Percentiles rank a stretch among this genome's conserved stretches.
Conservation (phyloP, 2,888 invertebrate genomes). For the Ellobium chinense region DNA sequence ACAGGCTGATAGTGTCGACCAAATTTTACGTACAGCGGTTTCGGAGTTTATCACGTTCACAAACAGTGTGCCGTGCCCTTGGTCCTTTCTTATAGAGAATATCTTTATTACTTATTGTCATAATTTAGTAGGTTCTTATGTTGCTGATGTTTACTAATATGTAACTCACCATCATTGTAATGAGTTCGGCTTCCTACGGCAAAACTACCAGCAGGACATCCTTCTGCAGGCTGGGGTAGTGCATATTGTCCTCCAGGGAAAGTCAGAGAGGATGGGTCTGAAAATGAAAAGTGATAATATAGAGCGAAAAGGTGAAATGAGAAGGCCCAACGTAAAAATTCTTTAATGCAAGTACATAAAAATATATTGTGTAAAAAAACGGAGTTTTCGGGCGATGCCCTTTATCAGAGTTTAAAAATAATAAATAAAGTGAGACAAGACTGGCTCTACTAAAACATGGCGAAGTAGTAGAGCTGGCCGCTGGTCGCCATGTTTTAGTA, state of each 20-base stretch:
- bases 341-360: background rate
- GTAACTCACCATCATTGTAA: background rate
- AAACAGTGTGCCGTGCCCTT: no score
- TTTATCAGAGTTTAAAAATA: background rate
- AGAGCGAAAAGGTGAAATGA: background rate
- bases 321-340: background rate
- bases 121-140: background rate
- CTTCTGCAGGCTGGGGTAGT: background rate
- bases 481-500: no score
- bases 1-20: no score
- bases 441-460: no score
- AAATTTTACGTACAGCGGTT: no score
- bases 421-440: no score
- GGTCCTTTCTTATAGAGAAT: no score
- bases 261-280: background rate
- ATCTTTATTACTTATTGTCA: no score
- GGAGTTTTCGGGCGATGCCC: no score
- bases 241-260: slow-evolving; percentile 30
- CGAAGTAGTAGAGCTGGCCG: no score
- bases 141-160: no score
- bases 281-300: background rate
- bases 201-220: slow-evolving; percentile 30
- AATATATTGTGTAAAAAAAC: background rate
- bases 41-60: no score
- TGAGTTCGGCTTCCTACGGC: background rate